These are phyloP conservation scores for Leptopilina clavipes DNA, from an alignment of 1,140 invertebrate genomes.

Conservation along the genomic window DNA sequence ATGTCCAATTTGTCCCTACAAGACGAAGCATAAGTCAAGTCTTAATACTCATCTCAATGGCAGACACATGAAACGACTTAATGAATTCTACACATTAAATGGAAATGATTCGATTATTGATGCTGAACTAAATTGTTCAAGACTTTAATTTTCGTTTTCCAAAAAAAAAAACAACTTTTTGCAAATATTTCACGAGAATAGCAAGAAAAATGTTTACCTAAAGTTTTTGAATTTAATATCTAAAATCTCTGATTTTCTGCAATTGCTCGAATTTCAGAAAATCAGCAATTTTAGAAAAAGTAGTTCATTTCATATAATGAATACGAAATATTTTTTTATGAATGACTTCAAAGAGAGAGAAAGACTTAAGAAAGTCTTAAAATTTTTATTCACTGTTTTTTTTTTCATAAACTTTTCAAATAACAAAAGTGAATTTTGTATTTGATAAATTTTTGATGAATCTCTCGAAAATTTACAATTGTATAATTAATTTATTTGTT, in stretches of 20 bases:
- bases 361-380: not conserved
- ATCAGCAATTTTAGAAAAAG: too few relatives aligned
- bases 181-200: not conserved
- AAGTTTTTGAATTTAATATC: too few relatives aligned
- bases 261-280: too few relatives aligned
- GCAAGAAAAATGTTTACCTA: too few relatives aligned
- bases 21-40: slow-evolving; percentile 63
- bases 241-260: too few relatives aligned
- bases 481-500: not conserved
- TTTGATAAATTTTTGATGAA: not conserved
- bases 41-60: slow-evolving; percentile 67
- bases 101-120: slow-evolving; percentile 50
- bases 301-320: too few relatives aligned
- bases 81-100: slow-evolving; percentile 58
- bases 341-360: not conserved
- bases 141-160: too few relatives aligned
- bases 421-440: too few relatives aligned
- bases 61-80: slow-evolving; percentile 65
- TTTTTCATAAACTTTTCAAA: not conserved
- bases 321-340: too few relatives aligned
- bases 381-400: too few relatives aligned
- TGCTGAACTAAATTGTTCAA: slow-evolving; percentile 16
- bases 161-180: slow-evolving; percentile 43
- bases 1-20: slow-evolving; percentile 71
- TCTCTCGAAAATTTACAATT: not conserved